Conservation (phyloP, 2,113 vertebrate genomes). For the Macheiramphus alcinus region DNA sequence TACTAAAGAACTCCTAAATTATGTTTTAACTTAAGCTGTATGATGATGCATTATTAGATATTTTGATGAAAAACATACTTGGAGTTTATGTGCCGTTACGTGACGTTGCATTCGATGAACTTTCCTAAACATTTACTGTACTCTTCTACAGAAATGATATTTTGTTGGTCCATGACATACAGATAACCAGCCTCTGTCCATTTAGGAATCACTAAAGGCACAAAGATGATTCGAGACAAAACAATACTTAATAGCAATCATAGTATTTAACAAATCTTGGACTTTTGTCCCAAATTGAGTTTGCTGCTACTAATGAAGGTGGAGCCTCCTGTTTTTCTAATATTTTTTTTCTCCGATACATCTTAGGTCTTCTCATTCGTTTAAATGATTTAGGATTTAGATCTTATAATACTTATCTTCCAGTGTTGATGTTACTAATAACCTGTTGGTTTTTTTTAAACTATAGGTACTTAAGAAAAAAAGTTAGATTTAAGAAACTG, state of each 20-base stretch:
- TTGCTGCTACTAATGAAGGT: conserved; percentile 69
- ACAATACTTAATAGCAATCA: conserved; percentile 66
- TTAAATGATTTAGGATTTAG: background rate
- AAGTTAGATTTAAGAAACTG: background rate
- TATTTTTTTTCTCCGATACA: background rate
- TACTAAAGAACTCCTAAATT: background rate
- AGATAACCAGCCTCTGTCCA: conserved; percentile 15
- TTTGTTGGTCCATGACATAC: background rate
- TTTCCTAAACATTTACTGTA: background rate
- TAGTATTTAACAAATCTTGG: conserved; percentile 74
- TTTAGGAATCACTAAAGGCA: conserved; percentile 78
- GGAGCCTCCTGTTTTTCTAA: background rate
- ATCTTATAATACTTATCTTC: background rate
- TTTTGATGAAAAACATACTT: background rate
- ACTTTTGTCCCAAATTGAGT: conserved; percentile 57
- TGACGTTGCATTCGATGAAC: background rate
- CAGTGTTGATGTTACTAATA: background rate
- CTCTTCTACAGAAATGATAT: background rate
- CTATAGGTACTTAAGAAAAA: background rate
- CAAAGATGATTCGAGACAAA: conserved; percentile 68
- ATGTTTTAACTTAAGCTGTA: background rate
- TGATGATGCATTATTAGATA: background rate
- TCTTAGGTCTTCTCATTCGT: background rate
- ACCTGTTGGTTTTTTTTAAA: background rate
- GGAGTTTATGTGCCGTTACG: background rate